Percentiles rank a stretch among this genome's conserved stretches.
These are phyloP conservation scores for Fragum sueziense DNA, from an alignment of 2,888 invertebrate species.

Conservation along the genomic window DNA sequence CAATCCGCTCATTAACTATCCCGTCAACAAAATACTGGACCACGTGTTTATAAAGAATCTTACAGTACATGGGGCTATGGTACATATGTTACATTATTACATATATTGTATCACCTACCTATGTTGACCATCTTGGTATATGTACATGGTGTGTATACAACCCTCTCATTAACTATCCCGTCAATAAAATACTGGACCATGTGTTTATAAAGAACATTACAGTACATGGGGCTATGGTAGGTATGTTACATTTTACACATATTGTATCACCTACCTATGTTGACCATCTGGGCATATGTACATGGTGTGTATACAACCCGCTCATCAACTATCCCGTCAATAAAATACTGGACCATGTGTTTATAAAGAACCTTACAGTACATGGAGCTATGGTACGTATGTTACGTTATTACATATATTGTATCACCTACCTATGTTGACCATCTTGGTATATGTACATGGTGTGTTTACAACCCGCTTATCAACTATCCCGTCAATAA, in stretches of 20 bases:
- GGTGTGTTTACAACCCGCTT: conserved; percentile 55
- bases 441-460: conserved; percentile 48
- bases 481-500: conserved; percentile 5
- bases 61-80: conserved; percentile 26
- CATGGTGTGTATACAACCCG: conserved; percentile 54
- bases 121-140: conserved; percentile 29
- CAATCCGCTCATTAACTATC: conserved; percentile 39
- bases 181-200: conserved; percentile 46
- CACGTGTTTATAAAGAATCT: conserved; percentile 47
- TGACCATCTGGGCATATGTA: conserved; percentile 40
- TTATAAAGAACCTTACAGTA: conserved; percentile 35
- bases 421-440: conserved; percentile 21
- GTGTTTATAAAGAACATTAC: conserved; percentile 41
- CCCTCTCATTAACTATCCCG: conserved; percentile 24
- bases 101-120: too few species aligned
- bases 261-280: conserved; percentile 24
- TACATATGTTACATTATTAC: too few species aligned
- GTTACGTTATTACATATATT: too few species aligned
- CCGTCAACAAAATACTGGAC: conserved; percentile 36
- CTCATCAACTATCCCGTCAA: conserved; percentile 18
- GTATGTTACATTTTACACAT: too few species aligned
- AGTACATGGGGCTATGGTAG: conserved; percentile 30
- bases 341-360: conserved; percentile 47
- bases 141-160: conserved; percentile 60
- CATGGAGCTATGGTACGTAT: conserved; percentile 31